A percentile compares a stretch with the other conserved stretches of the same genome.
Conservation (phyloP, 2,888 invertebrate species). For the Rhamphomyia laevipes region DNA sequence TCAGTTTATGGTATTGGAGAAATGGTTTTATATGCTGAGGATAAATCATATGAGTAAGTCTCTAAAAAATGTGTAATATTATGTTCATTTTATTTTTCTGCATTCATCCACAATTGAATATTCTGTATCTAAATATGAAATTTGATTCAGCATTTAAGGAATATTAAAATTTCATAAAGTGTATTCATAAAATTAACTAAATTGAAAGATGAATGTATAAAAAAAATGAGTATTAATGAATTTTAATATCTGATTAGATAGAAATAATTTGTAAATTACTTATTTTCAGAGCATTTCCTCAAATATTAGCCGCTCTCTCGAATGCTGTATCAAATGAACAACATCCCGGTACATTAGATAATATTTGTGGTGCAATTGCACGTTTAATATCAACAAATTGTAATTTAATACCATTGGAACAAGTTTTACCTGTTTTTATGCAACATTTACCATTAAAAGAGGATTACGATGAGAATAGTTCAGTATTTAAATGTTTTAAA, state of each 20-base stretch:
- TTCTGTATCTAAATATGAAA: too few relatives aligned
- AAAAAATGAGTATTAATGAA: neutral
- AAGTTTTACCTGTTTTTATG: conserved; percentile 60
- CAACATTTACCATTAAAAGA: conserved; percentile 58
- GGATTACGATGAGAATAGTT: conserved; percentile 61
- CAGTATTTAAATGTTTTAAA: conserved; percentile 53
- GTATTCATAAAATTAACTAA: neutral
- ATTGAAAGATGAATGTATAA: neutral
- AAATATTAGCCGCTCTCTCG: conserved; percentile 55
- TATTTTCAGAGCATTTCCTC: conserved; percentile 45
- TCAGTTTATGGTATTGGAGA: conserved; percentile 66
- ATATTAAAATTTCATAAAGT: neutral
- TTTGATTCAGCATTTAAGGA: neutral
- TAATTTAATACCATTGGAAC: conserved; percentile 52
- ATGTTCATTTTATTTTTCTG: neutral
- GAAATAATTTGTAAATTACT: neutral
- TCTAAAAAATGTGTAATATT: neutral
- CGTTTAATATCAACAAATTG: conserved; percentile 57
- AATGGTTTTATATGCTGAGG: conserved; percentile 53
- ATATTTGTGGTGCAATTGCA: conserved; percentile 65
- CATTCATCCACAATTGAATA: too few relatives aligned
- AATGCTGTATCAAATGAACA: conserved; percentile 50
- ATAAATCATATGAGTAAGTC: conserved; percentile 47
- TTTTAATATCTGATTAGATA: neutral
- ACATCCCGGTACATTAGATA: conserved; percentile 57